A percentile compares a stretch with the other conserved stretches of the same genome.
These are phyloP conservation scores for Callinectes sapidus DNA, from an alignment of 2,888 invertebrate genomes.

Conservation along the genomic window DNA sequence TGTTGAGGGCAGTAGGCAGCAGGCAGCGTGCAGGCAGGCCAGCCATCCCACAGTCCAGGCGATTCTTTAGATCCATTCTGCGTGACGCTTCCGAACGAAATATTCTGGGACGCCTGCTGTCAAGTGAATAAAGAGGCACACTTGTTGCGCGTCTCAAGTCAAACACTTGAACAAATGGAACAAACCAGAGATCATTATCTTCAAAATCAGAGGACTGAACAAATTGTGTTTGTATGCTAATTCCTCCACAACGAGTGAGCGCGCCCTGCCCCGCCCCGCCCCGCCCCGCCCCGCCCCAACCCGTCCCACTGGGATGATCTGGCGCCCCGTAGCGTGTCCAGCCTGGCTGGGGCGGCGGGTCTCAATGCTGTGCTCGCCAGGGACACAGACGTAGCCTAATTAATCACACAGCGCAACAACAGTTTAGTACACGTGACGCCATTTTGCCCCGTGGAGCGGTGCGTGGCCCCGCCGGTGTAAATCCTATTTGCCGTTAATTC, in stretches of 20 bases:
- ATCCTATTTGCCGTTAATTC: neutral
- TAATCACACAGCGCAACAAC: neutral
- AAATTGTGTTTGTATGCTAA: constrained; percentile 65
- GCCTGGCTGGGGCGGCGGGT: neutral
- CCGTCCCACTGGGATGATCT: neutral
- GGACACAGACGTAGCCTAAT: neutral
- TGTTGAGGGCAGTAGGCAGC: neutral
- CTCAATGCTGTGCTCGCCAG: neutral
- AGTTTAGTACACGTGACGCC: neutral
- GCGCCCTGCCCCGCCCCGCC: neutral
- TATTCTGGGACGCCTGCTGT: constrained; percentile 7
- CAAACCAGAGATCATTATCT: constrained; percentile 64
- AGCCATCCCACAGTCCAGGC: neutral
- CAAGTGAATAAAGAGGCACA: constrained; percentile 31
- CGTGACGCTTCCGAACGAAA: constrained; percentile 37
- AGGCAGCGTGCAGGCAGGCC: neutral
- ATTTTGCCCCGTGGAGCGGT: neutral
- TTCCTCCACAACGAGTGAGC: constrained; percentile 53
- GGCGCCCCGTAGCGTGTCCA: neutral
- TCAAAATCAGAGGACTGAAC: constrained; percentile 61
- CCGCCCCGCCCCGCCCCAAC: neutral
- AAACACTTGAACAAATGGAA: constrained; percentile 67
- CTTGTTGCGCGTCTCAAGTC: constrained; percentile 59
- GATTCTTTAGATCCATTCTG: neutral
- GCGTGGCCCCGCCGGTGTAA: neutral